Base-by-base conservation (phyloP, 2,113 vertebrate genomes). In the Argyrosomus japonicus region DNA sequence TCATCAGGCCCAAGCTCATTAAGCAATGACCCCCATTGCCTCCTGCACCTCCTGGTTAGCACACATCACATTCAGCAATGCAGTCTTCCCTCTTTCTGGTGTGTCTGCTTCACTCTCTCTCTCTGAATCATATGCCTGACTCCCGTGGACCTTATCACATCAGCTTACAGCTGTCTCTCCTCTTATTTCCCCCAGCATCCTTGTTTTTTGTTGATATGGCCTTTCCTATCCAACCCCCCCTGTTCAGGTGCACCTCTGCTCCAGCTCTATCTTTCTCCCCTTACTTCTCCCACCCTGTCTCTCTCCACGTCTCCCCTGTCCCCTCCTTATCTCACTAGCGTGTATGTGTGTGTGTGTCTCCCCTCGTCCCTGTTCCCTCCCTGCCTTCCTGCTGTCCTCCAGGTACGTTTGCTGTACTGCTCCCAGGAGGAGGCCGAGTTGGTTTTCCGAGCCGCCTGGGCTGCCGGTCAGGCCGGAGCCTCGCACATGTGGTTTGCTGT, bases 401-500 rank as follows among this genome's bases (percentile, higher is more conserved):
- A 96, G 92, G 97, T 98, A 71, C 96, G 97, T 11, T 94, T 99
- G 85, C 97, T 99, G 89, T 99, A 98, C 93, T 99, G 97, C 79
- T 97, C 98, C 32, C 96, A 97, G 8, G 97, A 99, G 67, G 97
- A 99, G 84, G 97, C 97, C 0, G 97, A 97, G 83, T 89, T 95
- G 32, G 95, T 99, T 25, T 98, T 99, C 92, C 89, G 92, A 6
- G 97, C 97, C 0, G 98, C 98, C 0, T 96, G 95, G 64, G 96
- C 96, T 0, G 97, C 97, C 0, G 97, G 97, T 40, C 94, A 98
- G 81, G 93, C 97, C 0, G 97, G 97, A 0, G 95, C 97, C 2
- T 98, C 97, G 4, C 97, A 99, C 87, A 94, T 99, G 86, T 99
- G 97, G 97, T 98, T 99, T 57, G 95, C 97, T 29, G 97, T 98